phyloP scores from a whole-genome alignment of 92 coral and sea anemone species.

The Palythoa heliodiscus region DNA sequence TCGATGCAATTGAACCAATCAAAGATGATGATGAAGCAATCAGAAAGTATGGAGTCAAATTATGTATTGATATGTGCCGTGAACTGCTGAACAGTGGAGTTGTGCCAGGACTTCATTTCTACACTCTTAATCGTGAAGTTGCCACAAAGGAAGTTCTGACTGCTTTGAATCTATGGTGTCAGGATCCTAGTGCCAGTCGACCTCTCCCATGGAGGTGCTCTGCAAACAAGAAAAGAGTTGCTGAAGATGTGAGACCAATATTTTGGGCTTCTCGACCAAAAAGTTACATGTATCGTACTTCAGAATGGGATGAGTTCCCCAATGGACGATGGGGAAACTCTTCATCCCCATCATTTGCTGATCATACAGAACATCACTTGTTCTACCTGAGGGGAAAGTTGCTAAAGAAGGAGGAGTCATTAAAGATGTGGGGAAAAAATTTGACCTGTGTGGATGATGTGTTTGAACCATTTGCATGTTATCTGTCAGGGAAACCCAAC shows the following conservation, averaged over 20 bases:
- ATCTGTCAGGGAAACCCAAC: slow-evolving; percentile 87
- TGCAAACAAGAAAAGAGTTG: slow-evolving; percentile 88
- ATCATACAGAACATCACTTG: slow-evolving; percentile 89
- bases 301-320: slow-evolving; percentile 99
- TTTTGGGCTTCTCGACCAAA: slow-evolving; percentile 98
- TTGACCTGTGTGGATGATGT: slow-evolving; percentile 77
- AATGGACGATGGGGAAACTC: slow-evolving; percentile 99
- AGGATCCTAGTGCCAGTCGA: slow-evolving; percentile 88
- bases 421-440: slow-evolving; percentile 94
- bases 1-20: slow-evolving; percentile 94
- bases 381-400: slow-evolving; percentile 79
- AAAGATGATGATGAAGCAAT: slow-evolving; percentile 95
- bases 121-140: slow-evolving; percentile 96
- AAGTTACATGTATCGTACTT: slow-evolving; percentile 96
- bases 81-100: slow-evolving; percentile 84
- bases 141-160: slow-evolving; percentile 90
- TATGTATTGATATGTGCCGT: slow-evolving; percentile 84
- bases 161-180: slow-evolving; percentile 86
- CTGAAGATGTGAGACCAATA: slow-evolving; percentile 97
- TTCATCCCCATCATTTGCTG: slow-evolving; percentile 92
- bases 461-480: slow-evolving; percentile 85
- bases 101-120: slow-evolving; percentile 93
- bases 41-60: slow-evolving; percentile 82
- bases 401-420: slow-evolving; percentile 71
- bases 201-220: slow-evolving; percentile 95